Percentiles rank a stretch among this genome's conserved stretches.
Conservation (phyloP, 2,888 invertebrate genomes). For the Eucera pruinosa region DNA sequence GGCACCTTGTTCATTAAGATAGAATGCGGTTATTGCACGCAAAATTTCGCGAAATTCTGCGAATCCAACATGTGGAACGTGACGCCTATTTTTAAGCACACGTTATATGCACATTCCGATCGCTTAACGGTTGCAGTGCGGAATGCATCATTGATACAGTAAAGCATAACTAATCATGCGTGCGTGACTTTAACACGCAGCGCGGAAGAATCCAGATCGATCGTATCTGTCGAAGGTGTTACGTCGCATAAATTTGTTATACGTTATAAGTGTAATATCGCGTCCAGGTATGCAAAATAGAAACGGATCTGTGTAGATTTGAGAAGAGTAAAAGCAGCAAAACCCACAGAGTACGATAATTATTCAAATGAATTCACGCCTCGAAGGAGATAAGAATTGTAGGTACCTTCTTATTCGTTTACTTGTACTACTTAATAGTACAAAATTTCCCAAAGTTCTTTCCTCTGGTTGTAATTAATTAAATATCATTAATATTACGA, state of each 20-base stretch:
- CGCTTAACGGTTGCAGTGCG: conserved; percentile 27
- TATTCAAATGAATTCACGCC: neutral
- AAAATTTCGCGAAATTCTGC: neutral
- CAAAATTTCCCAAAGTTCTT: no score
- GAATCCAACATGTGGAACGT: conserved; percentile 29
- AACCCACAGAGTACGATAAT: neutral
- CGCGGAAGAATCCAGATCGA: conserved; percentile 7
- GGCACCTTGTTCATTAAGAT: neutral
- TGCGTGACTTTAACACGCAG: conserved; percentile 24
- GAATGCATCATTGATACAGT: conserved; percentile 15
- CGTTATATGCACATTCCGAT: conserved; percentile 14
- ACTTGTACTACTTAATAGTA: neutral
- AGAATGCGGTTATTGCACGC: neutral
- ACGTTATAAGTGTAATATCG: neutral
- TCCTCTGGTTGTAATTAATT: neutral
- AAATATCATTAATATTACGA: neutral
- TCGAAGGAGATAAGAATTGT: neutral
- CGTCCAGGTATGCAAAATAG: neutral
- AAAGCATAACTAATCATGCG: conserved; percentile 8
- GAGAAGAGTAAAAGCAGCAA: neutral
- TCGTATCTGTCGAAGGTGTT: conserved; percentile 3
- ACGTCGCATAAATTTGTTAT: conserved; percentile 5
- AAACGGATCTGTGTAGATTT: neutral
- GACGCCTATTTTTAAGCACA: conserved; percentile 30
- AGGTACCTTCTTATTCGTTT: neutral